Percentiles rank a stretch among this genome's conserved stretches.
Evolutionary conservation across 2,888 invertebrate species (phyloP).

Genomic region (Leptinotarsa rubiginosa): DNA sequence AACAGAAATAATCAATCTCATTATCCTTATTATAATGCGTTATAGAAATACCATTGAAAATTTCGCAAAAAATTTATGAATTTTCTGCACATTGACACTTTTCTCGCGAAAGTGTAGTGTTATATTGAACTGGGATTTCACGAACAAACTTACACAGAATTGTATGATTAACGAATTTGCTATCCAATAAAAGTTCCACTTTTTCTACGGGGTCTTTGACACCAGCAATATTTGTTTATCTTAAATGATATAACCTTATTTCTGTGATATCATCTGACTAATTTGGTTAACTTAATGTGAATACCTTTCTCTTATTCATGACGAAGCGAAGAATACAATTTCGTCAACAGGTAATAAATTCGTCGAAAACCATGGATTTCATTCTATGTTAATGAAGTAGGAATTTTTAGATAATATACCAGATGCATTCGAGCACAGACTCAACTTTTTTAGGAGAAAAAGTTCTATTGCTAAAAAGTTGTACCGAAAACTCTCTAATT

Average conservation of each 20-base stretch:
- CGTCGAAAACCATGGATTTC: background rate
- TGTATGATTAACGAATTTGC: slow-evolving; percentile 20
- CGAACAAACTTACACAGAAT: background rate
- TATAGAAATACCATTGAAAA: too few relatives aligned
- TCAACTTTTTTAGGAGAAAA: too few relatives aligned
- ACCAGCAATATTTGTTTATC: slow-evolving; percentile 51
- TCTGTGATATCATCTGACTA: slow-evolving; percentile 46
- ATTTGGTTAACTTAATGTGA: slow-evolving; percentile 51
- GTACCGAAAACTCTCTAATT: too few relatives aligned
- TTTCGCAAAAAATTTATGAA: too few relatives aligned
- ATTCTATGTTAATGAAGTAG: too few relatives aligned
- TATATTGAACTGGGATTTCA: background rate
- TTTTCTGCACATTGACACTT: background rate
- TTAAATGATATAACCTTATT: slow-evolving; percentile 54
- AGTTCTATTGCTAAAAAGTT: too few relatives aligned
- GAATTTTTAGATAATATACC: too few relatives aligned
- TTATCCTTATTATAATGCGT: too few relatives aligned
- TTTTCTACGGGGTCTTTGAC: slow-evolving; percentile 50
- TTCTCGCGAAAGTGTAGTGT: background rate
- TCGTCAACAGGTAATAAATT: background rate
- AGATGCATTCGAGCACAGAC: too few relatives aligned
- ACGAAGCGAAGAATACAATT: slow-evolving; percentile 27
- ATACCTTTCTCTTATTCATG: slow-evolving; percentile 51
- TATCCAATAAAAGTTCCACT: slow-evolving; percentile 49
- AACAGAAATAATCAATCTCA: too few relatives aligned